Evolutionary conservation across 1,140 invertebrate genomes (phyloP).

Genomic region (Vollenhovia emeryi): DNA sequence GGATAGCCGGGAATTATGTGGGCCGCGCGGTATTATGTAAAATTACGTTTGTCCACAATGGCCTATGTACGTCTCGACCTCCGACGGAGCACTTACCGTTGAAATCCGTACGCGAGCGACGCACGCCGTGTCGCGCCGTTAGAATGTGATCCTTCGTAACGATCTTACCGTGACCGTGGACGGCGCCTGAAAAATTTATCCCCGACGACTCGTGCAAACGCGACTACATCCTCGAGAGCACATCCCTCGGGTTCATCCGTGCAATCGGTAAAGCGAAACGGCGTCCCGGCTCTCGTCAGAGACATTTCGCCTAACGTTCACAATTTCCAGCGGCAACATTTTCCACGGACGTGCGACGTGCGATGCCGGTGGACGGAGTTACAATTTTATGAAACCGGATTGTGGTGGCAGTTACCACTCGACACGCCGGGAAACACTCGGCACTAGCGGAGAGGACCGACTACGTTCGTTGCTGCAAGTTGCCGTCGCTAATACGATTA

Average conservation of each 20-base stretch:
- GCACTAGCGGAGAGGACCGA: not conserved
- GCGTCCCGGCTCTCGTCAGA: not conserved
- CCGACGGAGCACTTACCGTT: not conserved
- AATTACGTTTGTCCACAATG: constrained; percentile 55
- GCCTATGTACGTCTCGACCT: not conserved
- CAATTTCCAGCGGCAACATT: constrained; percentile 64
- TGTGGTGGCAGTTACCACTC: constrained; percentile 58
- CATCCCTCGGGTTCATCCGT: constrained; percentile 42
- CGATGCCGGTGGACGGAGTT: constrained; percentile 59
- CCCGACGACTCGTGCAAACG: not conserved
- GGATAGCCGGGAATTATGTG: constrained; percentile 59
- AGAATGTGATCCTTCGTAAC: not conserved
- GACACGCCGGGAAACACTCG: constrained; percentile 49
- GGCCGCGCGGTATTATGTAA: constrained; percentile 56
- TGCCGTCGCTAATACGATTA: constrained; percentile 30
- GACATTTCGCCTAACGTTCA: constrained; percentile 67
- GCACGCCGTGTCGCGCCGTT: not conserved
- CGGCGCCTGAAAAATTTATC: constrained; percentile 20
- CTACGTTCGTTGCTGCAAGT: constrained; percentile 31
- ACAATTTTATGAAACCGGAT: constrained; percentile 66
- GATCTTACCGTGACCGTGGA: not conserved
- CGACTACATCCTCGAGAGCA: not conserved
- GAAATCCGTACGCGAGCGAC: not conserved
- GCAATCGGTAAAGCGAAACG: constrained; percentile 61
- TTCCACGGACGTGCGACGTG: constrained; percentile 55